These are phyloP conservation scores for Naja naja DNA, from an alignment of 2,113 vertebrate genomes.

Conservation along the genomic window DNA sequence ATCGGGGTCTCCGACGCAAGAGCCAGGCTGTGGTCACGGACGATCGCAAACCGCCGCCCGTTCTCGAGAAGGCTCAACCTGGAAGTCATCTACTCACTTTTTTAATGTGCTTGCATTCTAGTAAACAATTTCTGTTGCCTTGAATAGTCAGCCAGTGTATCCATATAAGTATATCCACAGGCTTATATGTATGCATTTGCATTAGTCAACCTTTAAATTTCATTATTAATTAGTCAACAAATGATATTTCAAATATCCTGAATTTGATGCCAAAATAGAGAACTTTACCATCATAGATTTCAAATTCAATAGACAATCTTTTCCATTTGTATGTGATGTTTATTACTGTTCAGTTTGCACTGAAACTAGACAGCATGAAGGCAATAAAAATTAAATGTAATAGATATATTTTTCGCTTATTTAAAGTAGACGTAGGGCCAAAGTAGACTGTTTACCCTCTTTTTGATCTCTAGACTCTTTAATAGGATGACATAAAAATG, in stretches of 20 bases:
- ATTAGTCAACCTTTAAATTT: neutral
- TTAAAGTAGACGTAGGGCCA: neutral
- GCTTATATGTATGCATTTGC: neutral
- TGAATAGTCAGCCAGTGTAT: neutral
- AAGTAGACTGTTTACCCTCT: constrained; percentile 8
- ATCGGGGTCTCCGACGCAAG: too few relatives aligned
- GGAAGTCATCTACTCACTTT: neutral
- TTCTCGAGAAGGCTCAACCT: too few relatives aligned
- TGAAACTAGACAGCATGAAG: constrained; percentile 11
- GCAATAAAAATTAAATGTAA: neutral
- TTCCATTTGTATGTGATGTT: neutral
- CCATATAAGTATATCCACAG: neutral
- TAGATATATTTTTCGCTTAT: constrained; percentile 8
- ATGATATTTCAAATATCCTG: neutral
- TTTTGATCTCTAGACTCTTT: neutral
- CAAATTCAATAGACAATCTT: neutral
- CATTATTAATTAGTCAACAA: neutral
- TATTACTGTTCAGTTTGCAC: constrained; percentile 12
- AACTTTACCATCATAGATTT: neutral
- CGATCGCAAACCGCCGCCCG: too few relatives aligned
- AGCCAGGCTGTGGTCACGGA: too few relatives aligned
- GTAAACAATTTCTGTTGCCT: neutral
- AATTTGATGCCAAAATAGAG: neutral
- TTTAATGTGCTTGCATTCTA: neutral
- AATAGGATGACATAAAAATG: constrained; percentile 17